phyloP scores from a whole-genome alignment of 1,140 invertebrate genomes.

The Macrobrachium rosenbergii region DNA sequence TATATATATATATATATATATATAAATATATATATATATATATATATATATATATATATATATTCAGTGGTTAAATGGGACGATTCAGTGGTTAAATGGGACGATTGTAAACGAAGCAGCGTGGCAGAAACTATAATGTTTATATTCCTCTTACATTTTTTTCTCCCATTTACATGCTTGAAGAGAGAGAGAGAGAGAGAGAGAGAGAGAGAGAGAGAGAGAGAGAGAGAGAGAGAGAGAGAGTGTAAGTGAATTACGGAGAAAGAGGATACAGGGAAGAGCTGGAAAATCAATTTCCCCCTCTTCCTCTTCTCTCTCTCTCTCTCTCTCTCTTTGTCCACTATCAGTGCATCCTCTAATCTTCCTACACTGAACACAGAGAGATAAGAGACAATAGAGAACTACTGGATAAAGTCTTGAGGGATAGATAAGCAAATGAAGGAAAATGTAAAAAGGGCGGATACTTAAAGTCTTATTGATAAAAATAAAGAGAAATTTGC shows the following conservation, averaged over 20 bases:
- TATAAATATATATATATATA: conserved; percentile 28
- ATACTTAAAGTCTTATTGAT: no score
- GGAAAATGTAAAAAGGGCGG: no score
- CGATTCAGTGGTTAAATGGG: not conserved
- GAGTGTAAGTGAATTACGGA: not conserved
- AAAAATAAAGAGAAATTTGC: no score
- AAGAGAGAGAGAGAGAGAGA: not conserved
- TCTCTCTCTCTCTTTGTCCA: not conserved
- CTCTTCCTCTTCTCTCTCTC: not conserved
- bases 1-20: conserved; percentile 17
- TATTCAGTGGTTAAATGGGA: not conserved
- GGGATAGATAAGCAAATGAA: no score
- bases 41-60: conserved; percentile 1
- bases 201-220: not conserved
- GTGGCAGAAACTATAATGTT: no score
- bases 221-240: not conserved
- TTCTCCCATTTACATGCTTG: no score
- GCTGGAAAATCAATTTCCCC: not conserved
- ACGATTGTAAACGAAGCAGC: not conserved
- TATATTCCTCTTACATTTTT: no score
- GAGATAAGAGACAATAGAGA: no score
- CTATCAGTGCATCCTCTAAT: not conserved
- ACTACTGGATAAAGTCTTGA: no score
- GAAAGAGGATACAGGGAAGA: not conserved
- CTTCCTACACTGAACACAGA: not conserved